Base-by-base conservation (phyloP, 2,113 vertebrate species). In the Brachirus orientalis region DNA sequence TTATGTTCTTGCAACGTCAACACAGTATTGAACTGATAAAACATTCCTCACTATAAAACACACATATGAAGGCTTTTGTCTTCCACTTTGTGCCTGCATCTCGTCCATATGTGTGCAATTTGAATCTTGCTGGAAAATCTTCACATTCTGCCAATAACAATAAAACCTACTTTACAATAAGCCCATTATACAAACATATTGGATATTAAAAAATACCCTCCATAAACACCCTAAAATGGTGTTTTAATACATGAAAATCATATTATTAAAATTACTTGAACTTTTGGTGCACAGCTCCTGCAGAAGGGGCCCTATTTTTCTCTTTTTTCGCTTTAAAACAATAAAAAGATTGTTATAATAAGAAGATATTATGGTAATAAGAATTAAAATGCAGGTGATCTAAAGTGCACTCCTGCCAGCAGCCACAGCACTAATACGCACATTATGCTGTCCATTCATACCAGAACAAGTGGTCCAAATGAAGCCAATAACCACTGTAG, bases 401-500 rank as follows among this genome's bases (percentile, higher is more conserved):
- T 64, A 2, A 38, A 36, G 14, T 45, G 55, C 33, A 28, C 46
- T 40, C 13, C 14, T 41, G 33, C 61, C 66, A 70, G 45, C 50
- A 44, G 43, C 41, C 18, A 6, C 16, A 35, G 60, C 1, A 8
- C 19, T 41, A 33, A 61, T 33, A 56, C 56, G 28, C 71, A 40
- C 71, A 70, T 33, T 4, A 38, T 13, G 43, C 43, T 4, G 13
- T 52, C 44, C 6, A 75, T 41, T 65, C 55, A 59, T 37, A 28
- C 46, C 58, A 53, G 20, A 63, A 12, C 33, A 63, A 75, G 56
- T 62, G 71, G 37, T 57, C 37, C 46, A 41, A 52, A 70, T 36
- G 33, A 50, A 74, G 50, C 71, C 66, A 51, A 56, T 3, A 75
- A 75, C 77, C 66, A 16, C 77, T 59, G 67, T 1, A 28, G 52